Percentiles rank a stretch among this genome's conserved stretches.
phyloP scores from a whole-genome alignment of 2,888 invertebrate species.

The Ectemnius continuus region DNA sequence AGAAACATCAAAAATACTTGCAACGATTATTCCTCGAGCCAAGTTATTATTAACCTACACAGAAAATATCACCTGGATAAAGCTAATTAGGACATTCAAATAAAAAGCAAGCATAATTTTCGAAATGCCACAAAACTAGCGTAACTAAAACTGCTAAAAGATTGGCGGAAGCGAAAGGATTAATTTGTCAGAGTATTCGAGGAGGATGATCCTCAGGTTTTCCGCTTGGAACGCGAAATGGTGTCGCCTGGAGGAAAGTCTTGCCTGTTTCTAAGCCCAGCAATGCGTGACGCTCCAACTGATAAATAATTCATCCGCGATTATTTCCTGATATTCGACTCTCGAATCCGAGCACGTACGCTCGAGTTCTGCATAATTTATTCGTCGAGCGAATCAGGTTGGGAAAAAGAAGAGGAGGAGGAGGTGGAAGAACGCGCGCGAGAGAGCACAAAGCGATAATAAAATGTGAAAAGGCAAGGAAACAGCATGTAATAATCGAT shows the following conservation, averaged over 20 bases:
- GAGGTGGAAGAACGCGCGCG: too few relatives aligned
- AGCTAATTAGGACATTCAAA: too few relatives aligned
- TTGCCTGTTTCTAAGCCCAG: conserved; percentile 11
- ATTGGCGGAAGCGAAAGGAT: too few relatives aligned
- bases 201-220: neutral
- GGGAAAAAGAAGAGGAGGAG: too few relatives aligned
- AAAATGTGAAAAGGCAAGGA: conserved; percentile 24
- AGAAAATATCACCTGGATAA: too few relatives aligned
- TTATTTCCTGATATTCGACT: conserved; percentile 56
- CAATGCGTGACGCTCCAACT: conserved; percentile 23
- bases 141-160: too few relatives aligned
- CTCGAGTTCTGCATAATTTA: conserved; percentile 52
- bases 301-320: conserved; percentile 60
- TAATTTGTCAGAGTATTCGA: too few relatives aligned
- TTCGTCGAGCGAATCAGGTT: conserved; percentile 13
- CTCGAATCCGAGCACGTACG: conserved; percentile 48
- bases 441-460: conserved; percentile 40
- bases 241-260: neutral
- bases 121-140: too few relatives aligned
- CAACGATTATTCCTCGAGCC: too few relatives aligned
- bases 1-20: too few relatives aligned
- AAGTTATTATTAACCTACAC: too few relatives aligned
- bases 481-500: conserved; percentile 8
- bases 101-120: too few relatives aligned
- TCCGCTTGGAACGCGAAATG: neutral